Percentiles rank a stretch among this genome's conserved stretches.
Evolutionary conservation across 2,797 vertebrate genomes (phyloP).

Genomic region (Phoxinus dragarum): DNA sequence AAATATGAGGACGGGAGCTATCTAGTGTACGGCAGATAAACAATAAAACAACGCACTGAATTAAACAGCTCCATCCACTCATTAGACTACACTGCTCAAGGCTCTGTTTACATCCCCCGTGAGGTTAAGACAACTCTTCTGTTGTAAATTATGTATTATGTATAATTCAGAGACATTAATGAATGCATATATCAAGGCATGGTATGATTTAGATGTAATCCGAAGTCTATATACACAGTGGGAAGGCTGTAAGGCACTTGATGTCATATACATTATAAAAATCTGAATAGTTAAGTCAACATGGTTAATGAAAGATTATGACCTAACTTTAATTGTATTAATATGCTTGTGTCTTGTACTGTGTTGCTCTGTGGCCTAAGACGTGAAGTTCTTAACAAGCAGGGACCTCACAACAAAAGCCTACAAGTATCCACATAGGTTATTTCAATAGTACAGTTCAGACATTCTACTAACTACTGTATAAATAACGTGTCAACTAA

Average conservation of each 20-base stretch:
- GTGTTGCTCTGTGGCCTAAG: not conserved
- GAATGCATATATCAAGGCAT: not conserved
- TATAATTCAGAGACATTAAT: constrained; percentile 1
- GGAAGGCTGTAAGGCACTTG: not conserved
- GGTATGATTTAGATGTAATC: not conserved
- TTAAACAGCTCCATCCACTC: not conserved
- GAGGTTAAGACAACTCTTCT: not conserved
- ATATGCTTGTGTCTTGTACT: not conserved
- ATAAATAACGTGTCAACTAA: not conserved
- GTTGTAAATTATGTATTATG: not conserved
- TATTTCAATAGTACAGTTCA: not conserved
- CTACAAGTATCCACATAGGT: not conserved
- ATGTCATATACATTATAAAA: constrained; percentile 2
- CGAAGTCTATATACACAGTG: not conserved
- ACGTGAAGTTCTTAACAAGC: not conserved
- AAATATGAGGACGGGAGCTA: not conserved
- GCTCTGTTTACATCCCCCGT: not conserved
- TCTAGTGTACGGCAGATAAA: not conserved
- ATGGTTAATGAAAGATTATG: not conserved
- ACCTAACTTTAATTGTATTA: not conserved
- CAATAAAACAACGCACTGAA: not conserved
- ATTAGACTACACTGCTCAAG: not conserved
- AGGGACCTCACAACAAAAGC: not conserved
- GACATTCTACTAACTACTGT: not conserved
- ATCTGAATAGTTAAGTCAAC: not conserved